Base-by-base conservation (phyloP, 1,140 invertebrate genomes). In the Maconellicoccus hirsutus region DNA sequence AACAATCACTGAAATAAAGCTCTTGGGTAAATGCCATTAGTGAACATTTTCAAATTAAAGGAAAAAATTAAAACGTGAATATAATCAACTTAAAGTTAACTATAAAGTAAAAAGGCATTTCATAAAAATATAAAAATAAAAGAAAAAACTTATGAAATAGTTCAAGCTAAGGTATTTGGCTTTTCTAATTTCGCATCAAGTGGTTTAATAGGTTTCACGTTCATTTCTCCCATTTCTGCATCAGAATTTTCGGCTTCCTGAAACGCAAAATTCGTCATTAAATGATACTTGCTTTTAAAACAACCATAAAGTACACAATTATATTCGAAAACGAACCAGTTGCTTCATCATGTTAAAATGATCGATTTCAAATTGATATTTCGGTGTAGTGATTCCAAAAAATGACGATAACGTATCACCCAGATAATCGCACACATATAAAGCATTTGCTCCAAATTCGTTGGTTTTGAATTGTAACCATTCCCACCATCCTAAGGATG, bases 331-430 rank as follows among this genome's bases (percentile, higher is more conserved):
- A 66, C 71, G 71, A 59, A 76, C 81, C 26, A 81, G 75, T 27
- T 79, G 79, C 63, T 80, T 75, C 38, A 86, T 78, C 75, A 85
- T 81, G 73, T 90, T 83, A 77, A 88, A 89, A 78, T 93, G 90
- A 76, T 91, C 86, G 66, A 96, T 87, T 80, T 94, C 93, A 79
- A 89, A 90, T 75, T 93, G 87, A 79, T 94, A 96, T 78, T 95
- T 96, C 2, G 92, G 92, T 19, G 89, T 85, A 8, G 93, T 95
- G 66, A 96, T 96, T 1, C 93, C 93, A 77, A 96, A 87, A 77
- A 94, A 88, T 74, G 84, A 85, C 0, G 93, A 92, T 26, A 96
- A 77, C 29, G 84, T 84, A 79, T 94, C 93, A 2, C 93, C 93
- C 29, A 92, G 81, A 76, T 87, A 88, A 79, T 96, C 93, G 73